Base-by-base conservation (phyloP, 2,888 invertebrate species). In the Acheta domesticus region DNA sequence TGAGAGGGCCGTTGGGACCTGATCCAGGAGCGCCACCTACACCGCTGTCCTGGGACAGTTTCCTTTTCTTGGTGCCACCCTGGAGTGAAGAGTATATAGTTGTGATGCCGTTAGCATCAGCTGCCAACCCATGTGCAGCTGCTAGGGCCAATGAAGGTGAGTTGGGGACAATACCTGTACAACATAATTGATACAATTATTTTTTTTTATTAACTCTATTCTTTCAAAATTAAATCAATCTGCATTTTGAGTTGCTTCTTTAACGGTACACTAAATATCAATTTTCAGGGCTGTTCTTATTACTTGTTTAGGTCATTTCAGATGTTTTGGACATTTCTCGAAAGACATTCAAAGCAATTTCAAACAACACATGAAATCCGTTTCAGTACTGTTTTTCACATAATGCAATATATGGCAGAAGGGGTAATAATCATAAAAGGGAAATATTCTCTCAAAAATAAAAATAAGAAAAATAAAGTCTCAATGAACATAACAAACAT, bases 1-100 rank as follows among this genome's bases (percentile, higher is more conserved):
- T 78, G 62, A 76, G 76, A 49, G 20, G 74, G 49, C 76, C 76
- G 77, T 74, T 77, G 49, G 74, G 48, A n/a, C 78, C 80, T 36
- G 76, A 49, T 20, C 49, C 78, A 36, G 78, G 76, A 49, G 76
- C 36, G 62, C 77, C 77, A 21, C 79, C 79, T 4, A 74, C 80
- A 75, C 79, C 79, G 11, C 36, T 21, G 83, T 93, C 93, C 83
- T 93, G 93, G 2, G 93, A 93, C 80, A 93, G 88, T 85, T 95
- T 95, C 84, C 94, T 87, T 86, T 94, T 94, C 86, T 94, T 93
- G 1, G 89, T 86, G 20, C 87, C 89, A 77, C 87, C 85, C 82
- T 86, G 86, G 79, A 84, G 81, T 78, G 82, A 79, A 12, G 82
- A 74, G 8, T 86, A 87, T 12, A 86, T 82, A 12, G 86, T 85